Evolutionary conservation across 2,888 invertebrate species (phyloP), one percentile per base, ranked within the genome.

Genomic region (Acleris emargana): DNA sequence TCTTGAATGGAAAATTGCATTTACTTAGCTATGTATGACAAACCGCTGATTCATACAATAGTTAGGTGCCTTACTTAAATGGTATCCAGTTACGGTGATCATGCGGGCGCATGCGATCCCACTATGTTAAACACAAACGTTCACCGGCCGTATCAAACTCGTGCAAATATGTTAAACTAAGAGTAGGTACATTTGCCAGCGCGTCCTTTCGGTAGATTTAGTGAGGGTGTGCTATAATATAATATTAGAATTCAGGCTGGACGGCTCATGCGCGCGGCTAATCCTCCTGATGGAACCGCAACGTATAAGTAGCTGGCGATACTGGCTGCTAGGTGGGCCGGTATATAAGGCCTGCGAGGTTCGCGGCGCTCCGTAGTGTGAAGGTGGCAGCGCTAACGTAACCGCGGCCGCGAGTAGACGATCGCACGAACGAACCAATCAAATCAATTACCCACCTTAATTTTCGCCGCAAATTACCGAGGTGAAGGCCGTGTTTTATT

Each of bases 341-440:
- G 38, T 86, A 88, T 90, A 89, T 87, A 90, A 88, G 87, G 83
- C 74, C 75, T 71, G 75, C 73, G 77, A 78, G 81, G 76, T 74
- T 70, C 75, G 76, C 80, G 76, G 82, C 79, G 80, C 79, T 81
- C 81, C 83, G 87, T 86, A 89, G 87, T 87, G 80, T 74, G 75
- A 77, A 71, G 64, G 71, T 73, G 77, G 63, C 84, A 70, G 73
- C 73, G 81, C 72, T 68, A 13, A 28, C 38, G 7, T 16, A 74
- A 71, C 73, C 70, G 79, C 76, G 74, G 76, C 69, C 59, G 59
- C 58, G 47, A 49, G 38, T 43, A 58, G 22, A 57, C 60, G 51
- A 66, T 57, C 55, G 60, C 61, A 61, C 66, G 66, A 57, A 38
- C 38, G 38, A 57, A 57, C 25, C 60, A 66, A 66, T 66, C 64